A percentile compares a stretch with the other conserved stretches of the same genome.
These are phyloP conservation scores for Ceriagrion tenellum DNA, from an alignment of 2,888 invertebrate species.

Conservation along the genomic window DNA sequence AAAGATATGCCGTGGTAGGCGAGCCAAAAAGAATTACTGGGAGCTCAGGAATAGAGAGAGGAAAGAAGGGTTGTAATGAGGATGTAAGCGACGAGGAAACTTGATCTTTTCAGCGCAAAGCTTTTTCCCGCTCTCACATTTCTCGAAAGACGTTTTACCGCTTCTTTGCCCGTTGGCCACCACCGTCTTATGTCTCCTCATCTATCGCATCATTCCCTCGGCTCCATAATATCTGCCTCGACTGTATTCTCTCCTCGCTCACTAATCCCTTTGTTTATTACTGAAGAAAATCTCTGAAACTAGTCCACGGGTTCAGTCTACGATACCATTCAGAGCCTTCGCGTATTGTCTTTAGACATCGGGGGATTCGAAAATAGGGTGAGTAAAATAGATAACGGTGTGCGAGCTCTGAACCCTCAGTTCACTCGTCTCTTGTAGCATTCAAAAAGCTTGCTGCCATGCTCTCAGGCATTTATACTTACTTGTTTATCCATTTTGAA, in stretches of 20 bases:
- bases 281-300: no score
- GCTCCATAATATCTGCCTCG: neutral
- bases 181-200: neutral
- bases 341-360: no score
- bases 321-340: no score
- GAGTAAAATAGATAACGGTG: no score
- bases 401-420: no score
- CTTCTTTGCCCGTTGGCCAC: neutral
- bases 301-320: no score
- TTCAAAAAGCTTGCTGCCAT: no score
- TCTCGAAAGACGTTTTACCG: neutral
- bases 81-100: neutral
- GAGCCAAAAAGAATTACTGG: neutral
- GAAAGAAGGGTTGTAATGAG: neutral
- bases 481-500: no score
- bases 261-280: neutral
- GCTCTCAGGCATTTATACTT: no score
- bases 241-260: neutral
- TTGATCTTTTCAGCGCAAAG: neutral
- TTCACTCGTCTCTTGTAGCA: no score
- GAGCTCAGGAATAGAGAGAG: neutral
- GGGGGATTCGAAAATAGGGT: no score
- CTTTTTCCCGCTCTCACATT: neutral
- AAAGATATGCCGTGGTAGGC: neutral
- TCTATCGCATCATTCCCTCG: neutral